phyloP scores from a whole-genome alignment of 2,113 vertebrate species.

The Pachycephala philippinensis region DNA sequence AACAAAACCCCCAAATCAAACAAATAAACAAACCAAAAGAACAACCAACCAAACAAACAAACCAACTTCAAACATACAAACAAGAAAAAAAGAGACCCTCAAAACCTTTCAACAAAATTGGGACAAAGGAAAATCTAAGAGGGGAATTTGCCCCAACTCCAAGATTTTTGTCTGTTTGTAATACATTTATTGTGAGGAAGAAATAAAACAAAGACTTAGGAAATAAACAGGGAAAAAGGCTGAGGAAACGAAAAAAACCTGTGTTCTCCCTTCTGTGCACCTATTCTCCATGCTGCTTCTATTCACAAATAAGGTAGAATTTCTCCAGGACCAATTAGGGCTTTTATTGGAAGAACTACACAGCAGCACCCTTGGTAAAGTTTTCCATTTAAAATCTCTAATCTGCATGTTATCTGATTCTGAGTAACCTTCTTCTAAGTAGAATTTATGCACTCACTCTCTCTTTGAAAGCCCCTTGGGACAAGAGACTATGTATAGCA shows the following conservation, averaged over 20 bases:
- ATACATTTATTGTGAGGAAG: not conserved
- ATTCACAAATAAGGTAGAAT: not conserved
- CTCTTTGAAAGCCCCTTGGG: not conserved
- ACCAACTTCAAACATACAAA: not conserved
- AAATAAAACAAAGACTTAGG: not conserved
- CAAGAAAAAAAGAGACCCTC: not conserved
- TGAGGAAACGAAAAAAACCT: not conserved
- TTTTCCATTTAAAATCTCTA: not conserved
- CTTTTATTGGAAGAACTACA: not conserved
- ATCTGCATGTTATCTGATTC: slow-evolving; percentile 13
- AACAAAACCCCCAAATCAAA: not conserved
- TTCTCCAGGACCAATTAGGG: not conserved
- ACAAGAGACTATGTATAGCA: not conserved
- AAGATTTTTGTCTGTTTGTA: not conserved
- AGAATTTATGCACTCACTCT: not conserved
- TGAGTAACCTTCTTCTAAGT: not conserved
- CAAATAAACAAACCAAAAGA: not conserved
- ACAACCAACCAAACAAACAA: not conserved
- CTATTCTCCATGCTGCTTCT: not conserved
- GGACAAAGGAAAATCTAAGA: not conserved
- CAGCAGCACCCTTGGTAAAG: not conserved
- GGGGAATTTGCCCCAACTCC: not conserved
- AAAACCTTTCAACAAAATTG: not conserved
- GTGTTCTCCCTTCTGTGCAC: not conserved
- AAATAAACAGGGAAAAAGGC: not conserved